Evolutionary conservation across 2,797 vertebrate species (phyloP).

Genomic region (Artibeus jamaicensis): DNA sequence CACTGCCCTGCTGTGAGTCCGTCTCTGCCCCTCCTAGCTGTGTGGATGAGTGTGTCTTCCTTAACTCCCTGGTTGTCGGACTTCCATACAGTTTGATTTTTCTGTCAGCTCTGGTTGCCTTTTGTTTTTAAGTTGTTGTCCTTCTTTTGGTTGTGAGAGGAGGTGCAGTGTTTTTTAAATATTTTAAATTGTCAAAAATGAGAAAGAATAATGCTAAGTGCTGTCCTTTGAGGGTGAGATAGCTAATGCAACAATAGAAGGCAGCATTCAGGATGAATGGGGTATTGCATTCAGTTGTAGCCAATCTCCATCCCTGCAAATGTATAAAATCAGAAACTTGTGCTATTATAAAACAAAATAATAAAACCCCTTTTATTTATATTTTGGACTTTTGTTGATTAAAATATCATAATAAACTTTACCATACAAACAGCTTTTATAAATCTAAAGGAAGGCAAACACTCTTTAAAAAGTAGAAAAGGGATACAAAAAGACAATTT

Average conservation of each 20-base stretch:
- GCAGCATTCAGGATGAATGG: background rate
- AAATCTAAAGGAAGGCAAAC: background rate
- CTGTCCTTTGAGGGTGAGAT: background rate
- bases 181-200: conserved; percentile 48
- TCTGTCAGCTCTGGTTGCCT: too few relatives aligned
- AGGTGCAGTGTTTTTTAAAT: background rate
- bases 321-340: background rate
- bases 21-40: too few relatives aligned
- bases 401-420: background rate
- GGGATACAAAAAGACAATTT: background rate
- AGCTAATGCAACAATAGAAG: background rate
- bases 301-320: background rate
- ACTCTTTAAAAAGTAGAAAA: background rate
- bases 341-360: background rate
- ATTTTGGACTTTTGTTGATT: background rate
- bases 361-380: background rate
- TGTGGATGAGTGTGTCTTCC: too few relatives aligned
- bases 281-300: background rate
- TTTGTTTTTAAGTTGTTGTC: too few relatives aligned
- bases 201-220: background rate
- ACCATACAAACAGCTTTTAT: background rate
- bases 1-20: too few relatives aligned
- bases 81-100: too few relatives aligned
- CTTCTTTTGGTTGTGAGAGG: background rate
- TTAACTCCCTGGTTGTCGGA: too few relatives aligned